Percentiles rank a stretch among this genome's conserved stretches.
Evolutionary conservation across 2,113 vertebrate species (phyloP).

Genomic region (Procavia capensis): DNA sequence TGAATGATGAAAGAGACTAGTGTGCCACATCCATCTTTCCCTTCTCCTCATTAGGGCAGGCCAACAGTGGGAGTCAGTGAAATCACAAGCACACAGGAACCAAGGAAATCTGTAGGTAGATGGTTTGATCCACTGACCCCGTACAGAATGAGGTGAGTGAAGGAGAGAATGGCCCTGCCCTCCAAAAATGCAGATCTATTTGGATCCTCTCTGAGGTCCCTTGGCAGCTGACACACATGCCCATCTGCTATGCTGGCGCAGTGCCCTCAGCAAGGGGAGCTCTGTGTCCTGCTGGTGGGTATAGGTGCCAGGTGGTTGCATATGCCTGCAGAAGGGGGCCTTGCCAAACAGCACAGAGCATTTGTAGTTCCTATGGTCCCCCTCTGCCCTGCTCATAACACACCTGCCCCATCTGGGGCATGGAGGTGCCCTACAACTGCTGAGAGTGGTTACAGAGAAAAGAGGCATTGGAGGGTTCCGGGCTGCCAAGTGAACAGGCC

Average conservation of each 20-base stretch:
- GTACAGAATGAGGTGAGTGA: neutral
- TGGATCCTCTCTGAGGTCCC: neutral
- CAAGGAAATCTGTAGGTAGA: neutral
- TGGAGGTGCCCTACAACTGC: neutral
- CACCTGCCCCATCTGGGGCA: neutral
- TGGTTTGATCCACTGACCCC: neutral
- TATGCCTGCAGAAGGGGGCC: neutral
- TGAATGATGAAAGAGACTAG: neutral
- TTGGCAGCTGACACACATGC: slow-evolving; percentile 56
- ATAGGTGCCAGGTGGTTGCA: slow-evolving; percentile 56
- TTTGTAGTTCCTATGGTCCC: neutral
- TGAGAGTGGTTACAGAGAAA: neutral
- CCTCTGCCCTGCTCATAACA: neutral
- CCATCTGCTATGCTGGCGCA: slow-evolving; percentile 65
- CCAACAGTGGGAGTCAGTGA: accelerated
- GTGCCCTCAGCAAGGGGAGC: slow-evolving; percentile 39
- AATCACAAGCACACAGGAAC: neutral
- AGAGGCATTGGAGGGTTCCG: neutral
- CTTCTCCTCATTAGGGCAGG: neutral
- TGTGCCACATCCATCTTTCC: neutral
- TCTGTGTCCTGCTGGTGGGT: slow-evolving; percentile 62
- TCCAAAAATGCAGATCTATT: slow-evolving; percentile 63
- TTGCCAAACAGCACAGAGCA: neutral
- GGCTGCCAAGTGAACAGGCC: slow-evolving; percentile 72
- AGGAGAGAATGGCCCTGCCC: slow-evolving; percentile 69